Percentiles rank a stretch among this genome's conserved stretches.
These are phyloP conservation scores for Thalpophila matura DNA, from an alignment of 2,888 invertebrate species.

Conservation along the genomic window DNA sequence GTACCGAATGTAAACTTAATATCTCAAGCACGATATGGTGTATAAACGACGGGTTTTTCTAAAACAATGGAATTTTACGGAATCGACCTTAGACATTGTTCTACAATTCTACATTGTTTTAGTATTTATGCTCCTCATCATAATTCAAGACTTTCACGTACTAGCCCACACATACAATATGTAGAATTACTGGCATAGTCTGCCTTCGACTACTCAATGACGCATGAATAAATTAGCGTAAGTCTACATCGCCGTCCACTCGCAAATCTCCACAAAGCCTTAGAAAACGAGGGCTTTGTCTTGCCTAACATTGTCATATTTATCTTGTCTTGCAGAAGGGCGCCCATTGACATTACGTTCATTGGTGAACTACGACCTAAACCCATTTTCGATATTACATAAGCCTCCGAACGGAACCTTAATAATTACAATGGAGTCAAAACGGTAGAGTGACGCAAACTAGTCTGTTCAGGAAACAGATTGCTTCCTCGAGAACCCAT, in stretches of 20 bases:
- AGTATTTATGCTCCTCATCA: conserved; percentile 5
- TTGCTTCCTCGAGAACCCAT: too few species aligned
- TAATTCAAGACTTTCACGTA: not conserved
- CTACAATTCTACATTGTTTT: not conserved
- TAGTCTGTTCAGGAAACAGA: not conserved
- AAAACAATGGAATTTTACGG: too few species aligned
- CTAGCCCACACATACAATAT: not conserved
- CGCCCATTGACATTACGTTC: not conserved
- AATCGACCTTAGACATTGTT: too few species aligned
- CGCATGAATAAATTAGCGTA: conserved; percentile 23
- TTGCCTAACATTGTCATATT: conserved; percentile 17
- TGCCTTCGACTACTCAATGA: not conserved
- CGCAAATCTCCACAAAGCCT: conserved; percentile 18
- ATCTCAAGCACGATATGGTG: too few species aligned
- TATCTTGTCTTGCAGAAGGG: conserved; percentile 9
- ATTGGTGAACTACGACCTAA: conserved; percentile 15
- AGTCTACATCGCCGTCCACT: conserved; percentile 11
- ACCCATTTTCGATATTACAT: conserved; percentile 7
- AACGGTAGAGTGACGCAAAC: not conserved
- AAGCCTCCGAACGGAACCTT: not conserved
- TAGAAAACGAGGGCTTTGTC: conserved; percentile 18
- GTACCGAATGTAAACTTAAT: too few species aligned
- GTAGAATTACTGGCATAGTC: not conserved
- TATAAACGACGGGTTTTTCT: too few species aligned
- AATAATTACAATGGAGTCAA: not conserved